Base-by-base conservation (phyloP, 2,797 vertebrate genomes). In the Crypturellus tataupa region DNA sequence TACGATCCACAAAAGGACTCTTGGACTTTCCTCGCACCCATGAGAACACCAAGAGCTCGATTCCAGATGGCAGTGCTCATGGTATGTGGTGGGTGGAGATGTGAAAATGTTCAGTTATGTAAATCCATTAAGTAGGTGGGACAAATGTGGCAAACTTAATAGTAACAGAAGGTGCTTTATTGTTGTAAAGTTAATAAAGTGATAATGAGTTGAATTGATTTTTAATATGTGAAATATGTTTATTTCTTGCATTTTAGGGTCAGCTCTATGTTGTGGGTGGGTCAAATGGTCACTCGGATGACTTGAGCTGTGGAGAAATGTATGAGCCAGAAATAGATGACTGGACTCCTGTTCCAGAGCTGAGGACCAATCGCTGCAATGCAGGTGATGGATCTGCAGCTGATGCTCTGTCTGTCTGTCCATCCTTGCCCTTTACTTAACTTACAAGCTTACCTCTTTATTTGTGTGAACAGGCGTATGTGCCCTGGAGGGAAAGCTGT, bases 61-160 rank as follows among this genome's bases (percentile, higher is more conserved):
- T 99, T 99, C 97, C 99, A 99, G 97, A 99, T 99, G 99, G 99
- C 99, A 1, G 99, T 99, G 75, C 97, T 99, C 37, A 99, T 99
- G 99, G 99, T 99, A 97, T 42, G 95, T 95, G 35, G 53, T 75
- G 73, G 85, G 59, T 44, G 58, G 69, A 35, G 58, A 68, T 11
- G 3, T 47, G 46, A 33, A 27, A 59, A 25, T 6, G 44, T 13
- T 46, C 39, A 25, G 6, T 27, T 18, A 4, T 9, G 15, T 68
- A 31, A 53, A 27, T 4, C 5, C 15, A 46, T 25, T 49, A 35
- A 47, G 4, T 16, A 29, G 49, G 29, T 33, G 44, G 73, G 55
- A 80, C 10, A 20, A 31, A 62, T 2, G 3, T 19, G 19, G 44
- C 25, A 21, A 35, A 3, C 53, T 6, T 53, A 1, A 27, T 1